Evolutionary conservation across 2,888 invertebrate species (phyloP).

Genomic region (Cylloceria caligata): DNA sequence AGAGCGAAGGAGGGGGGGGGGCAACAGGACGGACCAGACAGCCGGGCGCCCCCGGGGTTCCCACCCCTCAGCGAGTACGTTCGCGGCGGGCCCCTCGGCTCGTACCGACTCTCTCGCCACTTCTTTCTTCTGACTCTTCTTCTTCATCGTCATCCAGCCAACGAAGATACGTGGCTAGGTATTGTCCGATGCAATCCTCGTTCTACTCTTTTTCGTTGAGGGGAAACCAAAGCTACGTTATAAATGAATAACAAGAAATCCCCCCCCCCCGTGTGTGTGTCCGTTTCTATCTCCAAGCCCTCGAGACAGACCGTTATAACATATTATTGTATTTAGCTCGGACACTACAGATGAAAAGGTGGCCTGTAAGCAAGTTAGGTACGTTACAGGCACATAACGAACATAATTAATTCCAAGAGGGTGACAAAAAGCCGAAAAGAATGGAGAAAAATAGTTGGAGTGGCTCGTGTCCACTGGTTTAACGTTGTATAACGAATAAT

Average conservation of each 20-base stretch:
- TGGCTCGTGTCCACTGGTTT: not conserved
- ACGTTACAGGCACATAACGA: constrained; percentile 35
- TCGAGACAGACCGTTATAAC: constrained; percentile 56
- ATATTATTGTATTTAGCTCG: constrained; percentile 46
- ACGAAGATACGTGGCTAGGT: constrained; percentile 29
- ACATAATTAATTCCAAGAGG: constrained; percentile 63
- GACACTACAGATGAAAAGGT: constrained; percentile 47
- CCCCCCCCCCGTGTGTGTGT: constrained; percentile 26
- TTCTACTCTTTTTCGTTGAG: not conserved
- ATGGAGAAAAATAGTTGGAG: constrained; percentile 5
- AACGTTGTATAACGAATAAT: constrained; percentile 10
- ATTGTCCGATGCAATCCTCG: constrained; percentile 55
- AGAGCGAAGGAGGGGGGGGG: constrained; percentile 51
- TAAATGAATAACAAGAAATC: constrained; percentile 32
- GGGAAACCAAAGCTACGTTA: constrained; percentile 25
- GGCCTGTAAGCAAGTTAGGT: not conserved
- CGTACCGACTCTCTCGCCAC: constrained; percentile 46
- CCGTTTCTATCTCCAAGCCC: constrained; percentile 48
- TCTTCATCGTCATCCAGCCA: constrained; percentile 41
- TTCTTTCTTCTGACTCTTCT: constrained; percentile 45
- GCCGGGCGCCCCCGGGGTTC: constrained; percentile 80
- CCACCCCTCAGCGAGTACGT: constrained; percentile 72
- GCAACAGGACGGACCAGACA: constrained; percentile 81
- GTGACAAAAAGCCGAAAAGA: constrained; percentile 29
- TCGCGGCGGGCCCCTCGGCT: constrained; percentile 62